Base-by-base conservation (phyloP, 2,888 invertebrate genomes). In the Aphodius sticticus region DNA sequence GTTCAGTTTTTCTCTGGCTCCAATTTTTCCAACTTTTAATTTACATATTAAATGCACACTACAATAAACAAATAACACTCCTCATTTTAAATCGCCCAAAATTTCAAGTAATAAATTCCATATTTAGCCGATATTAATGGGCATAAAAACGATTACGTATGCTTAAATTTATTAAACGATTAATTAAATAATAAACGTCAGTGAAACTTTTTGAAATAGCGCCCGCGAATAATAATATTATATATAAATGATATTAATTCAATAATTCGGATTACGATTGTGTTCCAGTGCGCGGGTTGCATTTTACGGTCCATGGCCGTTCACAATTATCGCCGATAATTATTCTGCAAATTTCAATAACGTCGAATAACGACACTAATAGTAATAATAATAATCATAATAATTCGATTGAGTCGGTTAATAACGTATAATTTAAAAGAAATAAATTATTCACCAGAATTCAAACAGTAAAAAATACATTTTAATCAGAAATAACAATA, bases 91-190 rank as follows among this genome's bases (percentile, higher is more conserved):
- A 9, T 12, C 7, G 9, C 7, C 53, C 53, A 53, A 53, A 53
- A 53, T 53, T 53, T 53, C 4, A 2, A 53, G 4, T 53, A 53
- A 53, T 53, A 53, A 53, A 53, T 53, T 53, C 4, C 53, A 12
- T 12, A 53, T 26, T 26, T 26, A 26, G 26, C 26, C 26, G 26
- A 26, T 26, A 26, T 53, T 53, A 53, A 53, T 53, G 53, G 53
- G 53, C 53, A 53, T 12, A 53, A 53, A 37, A 36, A 7, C 74
- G n/a, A 74, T 74, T 74, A 37, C 74, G 74, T 74, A 37, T 74
- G 74, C 74, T 35, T n/a, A 35, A 74, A 74, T 74, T 74, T 74
- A 74, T 74, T 74, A n/a, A n/a, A 37, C 36, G 37, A 74, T 74
- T 37, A 74, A 74, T 74, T 26, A 74, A 74, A 74, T 74, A 74